Percentiles rank a stretch among this genome's conserved stretches.
phyloP scores from a whole-genome alignment of 2,113 vertebrate species.

The Pedetes capensis region DNA sequence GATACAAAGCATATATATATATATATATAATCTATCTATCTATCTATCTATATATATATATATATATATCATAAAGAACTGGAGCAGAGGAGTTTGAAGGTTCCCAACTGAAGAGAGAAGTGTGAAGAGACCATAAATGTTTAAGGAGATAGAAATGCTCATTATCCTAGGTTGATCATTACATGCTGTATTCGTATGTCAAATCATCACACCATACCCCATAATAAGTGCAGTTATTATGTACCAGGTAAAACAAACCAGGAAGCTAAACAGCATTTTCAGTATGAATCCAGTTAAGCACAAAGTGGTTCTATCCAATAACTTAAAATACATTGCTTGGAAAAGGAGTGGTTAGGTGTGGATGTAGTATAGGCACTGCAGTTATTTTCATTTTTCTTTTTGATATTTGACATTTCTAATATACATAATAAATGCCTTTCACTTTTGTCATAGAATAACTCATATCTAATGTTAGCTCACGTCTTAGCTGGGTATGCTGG shows the following conservation, averaged over 20 bases:
- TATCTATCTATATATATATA: neutral
- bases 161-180: neutral
- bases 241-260: neutral
- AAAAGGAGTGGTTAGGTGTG: neutral
- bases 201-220: neutral
- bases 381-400: neutral
- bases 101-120: too few relatives aligned
- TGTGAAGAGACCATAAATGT: neutral
- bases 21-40: neutral
- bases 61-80: neutral
- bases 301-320: neutral
- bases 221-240: neutral
- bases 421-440: neutral
- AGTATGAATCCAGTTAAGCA: neutral
- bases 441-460: neutral
- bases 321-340: neutral
- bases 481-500: too few relatives aligned
- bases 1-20: too few relatives aligned
- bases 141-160: too few relatives aligned
- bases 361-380: rapidly evolving
- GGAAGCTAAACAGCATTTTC: neutral
- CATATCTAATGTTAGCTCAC: neutral
- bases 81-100: neutral
- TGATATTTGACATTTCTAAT: neutral
- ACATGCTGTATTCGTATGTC: neutral